A percentile compares a stretch with the other conserved stretches of the same genome.
These are phyloP conservation scores for Bombus waltoni DNA, from an alignment of 1,140 invertebrate genomes.

Conservation along the genomic window DNA sequence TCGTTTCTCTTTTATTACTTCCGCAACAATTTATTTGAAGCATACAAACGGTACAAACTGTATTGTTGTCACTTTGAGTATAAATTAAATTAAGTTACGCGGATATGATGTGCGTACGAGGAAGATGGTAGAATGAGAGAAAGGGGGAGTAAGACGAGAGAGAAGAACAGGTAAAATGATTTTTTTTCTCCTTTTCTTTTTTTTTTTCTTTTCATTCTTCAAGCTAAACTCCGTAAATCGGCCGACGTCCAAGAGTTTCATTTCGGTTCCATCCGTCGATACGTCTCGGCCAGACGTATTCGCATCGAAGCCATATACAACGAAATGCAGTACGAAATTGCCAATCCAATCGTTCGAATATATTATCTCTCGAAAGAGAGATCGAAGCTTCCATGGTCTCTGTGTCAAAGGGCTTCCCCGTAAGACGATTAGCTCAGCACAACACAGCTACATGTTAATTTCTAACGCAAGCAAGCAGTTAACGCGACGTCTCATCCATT, in stretches of 20 bases:
- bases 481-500: constrained; percentile 29
- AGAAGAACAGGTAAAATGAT: constrained; percentile 31
- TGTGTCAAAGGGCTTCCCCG: constrained; percentile 14
- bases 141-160: constrained; percentile 32
- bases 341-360: background rate
- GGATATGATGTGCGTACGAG: constrained; percentile 67
- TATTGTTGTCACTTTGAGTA: constrained; percentile 76
- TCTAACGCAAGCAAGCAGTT: constrained; percentile 46
- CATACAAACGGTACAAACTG: constrained; percentile 83
- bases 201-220: background rate
- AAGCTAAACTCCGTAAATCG: background rate
- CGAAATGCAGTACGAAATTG: background rate
- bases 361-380: background rate
- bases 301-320: background rate
- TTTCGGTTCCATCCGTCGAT: background rate
- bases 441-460: constrained; percentile 44
- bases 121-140: constrained; percentile 18
- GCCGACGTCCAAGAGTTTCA: constrained; percentile 41
- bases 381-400: constrained; percentile 14
- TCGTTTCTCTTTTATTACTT: constrained; percentile 63
- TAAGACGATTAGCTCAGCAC: constrained; percentile 26
- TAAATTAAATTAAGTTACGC: constrained; percentile 79
- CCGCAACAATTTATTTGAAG: constrained; percentile 82
- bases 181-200: constrained; percentile 7
- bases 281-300: background rate